Conservation (phyloP, 2,888 invertebrate genomes). For the Chorisops tibialis region DNA sequence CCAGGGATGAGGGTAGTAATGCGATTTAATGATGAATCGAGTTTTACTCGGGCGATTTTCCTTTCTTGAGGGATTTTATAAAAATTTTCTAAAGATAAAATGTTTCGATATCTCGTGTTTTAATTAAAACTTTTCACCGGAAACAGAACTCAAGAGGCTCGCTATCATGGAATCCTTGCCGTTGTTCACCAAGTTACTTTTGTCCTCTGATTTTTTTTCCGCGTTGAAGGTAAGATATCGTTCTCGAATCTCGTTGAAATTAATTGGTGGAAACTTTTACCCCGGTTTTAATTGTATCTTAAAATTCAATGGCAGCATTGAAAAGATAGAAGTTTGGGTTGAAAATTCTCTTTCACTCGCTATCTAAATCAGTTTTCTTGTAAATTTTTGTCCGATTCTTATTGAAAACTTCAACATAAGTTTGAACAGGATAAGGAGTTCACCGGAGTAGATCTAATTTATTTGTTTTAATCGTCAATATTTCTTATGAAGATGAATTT, state of each 20-base stretch:
- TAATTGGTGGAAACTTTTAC: slow-evolving; percentile 12
- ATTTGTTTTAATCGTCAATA: too few species aligned
- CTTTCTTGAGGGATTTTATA: background rate
- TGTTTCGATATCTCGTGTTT: slow-evolving; percentile 26
- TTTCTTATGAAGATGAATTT: too few species aligned
- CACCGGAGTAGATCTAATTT: too few species aligned
- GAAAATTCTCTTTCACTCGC: too few species aligned
- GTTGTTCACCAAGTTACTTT: too few species aligned
- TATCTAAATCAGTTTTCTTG: too few species aligned
- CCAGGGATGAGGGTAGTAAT: slow-evolving; percentile 20
- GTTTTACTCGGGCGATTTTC: slow-evolving; percentile 7
- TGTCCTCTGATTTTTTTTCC: background rate
- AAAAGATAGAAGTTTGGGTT: too few species aligned
- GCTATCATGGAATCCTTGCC: background rate
- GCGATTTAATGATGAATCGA: slow-evolving; percentile 28
- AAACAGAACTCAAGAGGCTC: slow-evolving; percentile 9
- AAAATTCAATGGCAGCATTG: too few species aligned
- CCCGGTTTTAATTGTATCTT: background rate
- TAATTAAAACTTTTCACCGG: slow-evolving; percentile 27
- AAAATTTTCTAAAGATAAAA: slow-evolving; percentile 19
- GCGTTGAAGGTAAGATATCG: background rate
- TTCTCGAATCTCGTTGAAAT: slow-evolving; percentile 20
- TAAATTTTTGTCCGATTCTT: too few species aligned
- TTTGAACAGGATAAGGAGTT: too few species aligned
- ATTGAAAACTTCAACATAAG: too few species aligned